Conservation (phyloP, 2,797 vertebrate species). For the Forpus xanthops region DNA sequence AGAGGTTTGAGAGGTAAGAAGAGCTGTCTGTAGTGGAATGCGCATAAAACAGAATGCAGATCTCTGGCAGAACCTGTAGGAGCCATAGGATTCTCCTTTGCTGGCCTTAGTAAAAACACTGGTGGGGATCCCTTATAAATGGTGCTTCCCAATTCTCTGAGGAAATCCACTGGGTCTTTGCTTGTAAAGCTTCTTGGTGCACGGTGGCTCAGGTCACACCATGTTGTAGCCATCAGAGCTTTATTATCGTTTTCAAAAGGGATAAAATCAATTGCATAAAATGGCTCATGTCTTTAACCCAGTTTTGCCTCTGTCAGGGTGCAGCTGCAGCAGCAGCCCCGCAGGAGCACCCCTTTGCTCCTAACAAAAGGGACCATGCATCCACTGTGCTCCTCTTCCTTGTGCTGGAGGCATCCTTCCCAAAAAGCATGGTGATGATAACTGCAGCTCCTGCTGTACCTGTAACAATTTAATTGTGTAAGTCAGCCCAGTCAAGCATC, state of each 20-base stretch:
- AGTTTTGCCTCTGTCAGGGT: slow-evolving; percentile 42
- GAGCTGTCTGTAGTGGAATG: neutral
- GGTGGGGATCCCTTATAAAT: neutral
- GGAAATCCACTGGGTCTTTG: neutral
- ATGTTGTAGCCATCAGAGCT: neutral
- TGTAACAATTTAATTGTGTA: slow-evolving; percentile 97
- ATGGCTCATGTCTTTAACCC: slow-evolving; percentile 53
- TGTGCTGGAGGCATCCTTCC: slow-evolving; percentile 76
- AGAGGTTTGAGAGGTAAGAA: neutral
- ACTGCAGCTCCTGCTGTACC: slow-evolving; percentile 87
- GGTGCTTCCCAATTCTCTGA: rapidly evolving
- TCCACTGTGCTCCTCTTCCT: slow-evolving; percentile 18
- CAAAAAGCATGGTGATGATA: slow-evolving; percentile 81
- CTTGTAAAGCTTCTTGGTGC: neutral
- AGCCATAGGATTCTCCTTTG: neutral
- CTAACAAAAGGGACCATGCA: slow-evolving; percentile 37
- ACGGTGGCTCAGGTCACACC: neutral
- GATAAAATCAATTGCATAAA: slow-evolving; percentile 23
- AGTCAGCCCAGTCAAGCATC: slow-evolving; percentile 98
- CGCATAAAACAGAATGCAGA: neutral
- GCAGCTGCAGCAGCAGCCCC: neutral
- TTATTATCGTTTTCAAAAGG: neutral
- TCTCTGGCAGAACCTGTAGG: neutral
- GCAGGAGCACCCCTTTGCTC: slow-evolving; percentile 28
- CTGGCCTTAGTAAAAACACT: neutral